phyloP scores from a whole-genome alignment of 2,797 vertebrate species.

The Acanthurus leucopareius region DNA sequence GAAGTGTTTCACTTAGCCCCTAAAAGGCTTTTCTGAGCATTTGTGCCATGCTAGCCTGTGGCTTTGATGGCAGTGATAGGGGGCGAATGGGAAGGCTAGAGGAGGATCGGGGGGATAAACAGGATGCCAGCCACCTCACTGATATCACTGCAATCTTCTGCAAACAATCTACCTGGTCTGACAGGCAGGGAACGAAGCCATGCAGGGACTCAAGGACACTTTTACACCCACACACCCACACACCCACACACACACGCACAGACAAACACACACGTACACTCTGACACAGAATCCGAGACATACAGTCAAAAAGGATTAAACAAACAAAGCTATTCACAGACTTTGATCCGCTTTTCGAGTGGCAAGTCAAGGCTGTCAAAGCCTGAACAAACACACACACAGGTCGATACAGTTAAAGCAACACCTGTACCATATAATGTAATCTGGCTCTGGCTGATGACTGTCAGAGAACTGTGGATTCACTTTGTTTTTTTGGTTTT shows the following conservation, averaged over 20 bases:
- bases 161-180: constrained; percentile 65
- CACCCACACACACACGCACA: constrained; percentile 3
- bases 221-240: constrained; percentile 12
- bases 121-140: constrained; percentile 68
- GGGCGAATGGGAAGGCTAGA: constrained; percentile 58
- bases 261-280: background rate
- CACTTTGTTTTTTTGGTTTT: background rate
- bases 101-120: constrained; percentile 68
- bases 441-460: background rate
- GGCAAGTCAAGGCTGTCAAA: constrained; percentile 35
- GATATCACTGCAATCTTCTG: constrained; percentile 70
- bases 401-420: background rate
- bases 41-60: constrained; percentile 62
- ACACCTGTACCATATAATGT: background rate
- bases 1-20: constrained; percentile 65
- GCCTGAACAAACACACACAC: background rate
- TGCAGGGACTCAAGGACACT: constrained; percentile 57
- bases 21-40: constrained; percentile 69
- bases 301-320: constrained; percentile 24
- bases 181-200: constrained; percentile 36
- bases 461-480: background rate
- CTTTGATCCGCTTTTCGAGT: constrained; percentile 39
- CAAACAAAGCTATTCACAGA: constrained; percentile 45
- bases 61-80: constrained; percentile 74
- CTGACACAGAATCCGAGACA: constrained; percentile 9